Evolutionary conservation across 2,888 invertebrate species (phyloP).

Genomic region (Drosophila nr. fundita): DNA sequence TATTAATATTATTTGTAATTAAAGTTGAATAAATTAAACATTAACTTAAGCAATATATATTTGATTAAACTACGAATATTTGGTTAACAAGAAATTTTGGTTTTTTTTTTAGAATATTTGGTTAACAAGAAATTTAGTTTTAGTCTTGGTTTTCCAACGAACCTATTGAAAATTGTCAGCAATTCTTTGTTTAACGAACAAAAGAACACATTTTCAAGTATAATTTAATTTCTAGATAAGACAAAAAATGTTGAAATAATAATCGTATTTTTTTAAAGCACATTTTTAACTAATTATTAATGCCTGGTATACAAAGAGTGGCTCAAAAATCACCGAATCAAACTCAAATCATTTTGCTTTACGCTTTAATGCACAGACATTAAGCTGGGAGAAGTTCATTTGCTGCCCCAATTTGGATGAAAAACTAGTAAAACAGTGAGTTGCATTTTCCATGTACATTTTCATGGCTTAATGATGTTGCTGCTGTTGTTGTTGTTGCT

Average conservation of each 20-base stretch:
- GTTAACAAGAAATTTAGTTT: neutral
- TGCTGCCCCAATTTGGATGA: slow-evolving; percentile 36
- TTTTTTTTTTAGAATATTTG: neutral
- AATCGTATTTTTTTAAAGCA: neutral
- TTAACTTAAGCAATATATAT: neutral
- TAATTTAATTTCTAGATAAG: neutral
- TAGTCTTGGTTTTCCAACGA: neutral
- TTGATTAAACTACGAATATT: neutral
- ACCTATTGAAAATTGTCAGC: neutral
- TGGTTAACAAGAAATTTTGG: too few species aligned
- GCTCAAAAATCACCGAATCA: neutral
- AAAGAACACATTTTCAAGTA: neutral
- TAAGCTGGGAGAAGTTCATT: slow-evolving; percentile 19
- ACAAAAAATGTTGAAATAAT: neutral
- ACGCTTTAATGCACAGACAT: slow-evolving; percentile 37
- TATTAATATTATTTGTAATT: neutral
- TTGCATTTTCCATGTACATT: slow-evolving; percentile 31
- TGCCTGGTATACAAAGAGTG: neutral
- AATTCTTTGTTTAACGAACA: neutral
- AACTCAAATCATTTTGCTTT: slow-evolving; percentile 7
- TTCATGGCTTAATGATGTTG: slow-evolving; percentile 35
- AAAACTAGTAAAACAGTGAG: slow-evolving; percentile 24
- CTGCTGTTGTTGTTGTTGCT: slow-evolving; percentile 19
- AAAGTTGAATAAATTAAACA: neutral
- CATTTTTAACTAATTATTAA: neutral